Percentiles rank a stretch among this genome's conserved stretches.
Conservation (phyloP, 2,888 invertebrate species). For the Malthinus flaveolus region DNA sequence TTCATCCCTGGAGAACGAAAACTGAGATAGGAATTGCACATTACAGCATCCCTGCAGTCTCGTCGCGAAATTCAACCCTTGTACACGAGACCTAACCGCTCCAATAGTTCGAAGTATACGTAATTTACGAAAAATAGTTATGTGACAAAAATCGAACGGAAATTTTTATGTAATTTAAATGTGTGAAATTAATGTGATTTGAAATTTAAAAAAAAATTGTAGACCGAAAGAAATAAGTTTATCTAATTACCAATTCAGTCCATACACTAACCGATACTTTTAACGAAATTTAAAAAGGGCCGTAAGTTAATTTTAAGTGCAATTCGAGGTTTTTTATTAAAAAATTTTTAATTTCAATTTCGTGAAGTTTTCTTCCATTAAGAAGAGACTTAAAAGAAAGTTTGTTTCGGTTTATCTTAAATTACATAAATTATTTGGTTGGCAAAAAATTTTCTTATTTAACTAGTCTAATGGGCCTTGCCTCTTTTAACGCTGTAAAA, state of each 20-base stretch:
- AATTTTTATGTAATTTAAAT: neutral
- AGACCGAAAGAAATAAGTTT: neutral
- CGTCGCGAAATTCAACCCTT: slow-evolving; percentile 41
- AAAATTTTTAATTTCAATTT: too few species aligned
- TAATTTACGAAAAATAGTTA: slow-evolving; percentile 9
- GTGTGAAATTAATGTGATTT: neutral
- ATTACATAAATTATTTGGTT: too few species aligned
- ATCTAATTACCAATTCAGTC: neutral
- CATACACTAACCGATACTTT: too few species aligned
- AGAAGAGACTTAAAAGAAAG: too few species aligned
- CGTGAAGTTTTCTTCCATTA: too few species aligned
- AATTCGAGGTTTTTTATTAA: too few species aligned
- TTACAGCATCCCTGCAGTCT: slow-evolving; percentile 51
- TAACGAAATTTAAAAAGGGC: too few species aligned
- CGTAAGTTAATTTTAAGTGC: too few species aligned
- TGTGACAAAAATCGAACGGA: slow-evolving; percentile 1
- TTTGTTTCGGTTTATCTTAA: too few species aligned
- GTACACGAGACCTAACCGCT: slow-evolving; percentile 18
- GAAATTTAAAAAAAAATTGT: neutral
- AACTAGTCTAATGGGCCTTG: too few species aligned
- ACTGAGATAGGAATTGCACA: slow-evolving; percentile 33
- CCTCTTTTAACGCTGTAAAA: too few species aligned
- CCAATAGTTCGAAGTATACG: slow-evolving; percentile 9
- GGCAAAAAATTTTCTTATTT: too few species aligned
- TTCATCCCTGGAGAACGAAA: slow-evolving; percentile 33